phyloP scores from a whole-genome alignment of 1,140 invertebrate genomes.

The Trissolcus basalis region DNA sequence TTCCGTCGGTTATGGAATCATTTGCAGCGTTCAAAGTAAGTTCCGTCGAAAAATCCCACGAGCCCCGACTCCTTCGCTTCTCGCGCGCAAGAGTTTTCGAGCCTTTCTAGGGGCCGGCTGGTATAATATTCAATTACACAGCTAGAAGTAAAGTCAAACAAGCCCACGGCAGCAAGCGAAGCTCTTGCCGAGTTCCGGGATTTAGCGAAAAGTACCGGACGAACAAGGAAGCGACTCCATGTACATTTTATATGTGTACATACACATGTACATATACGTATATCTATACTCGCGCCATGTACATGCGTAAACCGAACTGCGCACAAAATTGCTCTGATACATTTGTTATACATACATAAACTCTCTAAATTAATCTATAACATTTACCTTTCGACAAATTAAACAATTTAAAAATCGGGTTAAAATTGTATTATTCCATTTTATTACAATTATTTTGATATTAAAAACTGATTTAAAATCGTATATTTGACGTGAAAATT shows the following conservation, averaged over 20 bases:
- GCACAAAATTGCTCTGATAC: conserved; percentile 14
- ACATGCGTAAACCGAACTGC: conserved; percentile 21
- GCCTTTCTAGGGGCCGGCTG: conserved; percentile 60
- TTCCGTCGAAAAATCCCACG: conserved; percentile 51
- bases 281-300: conserved; percentile 11
- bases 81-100: conserved; percentile 59
- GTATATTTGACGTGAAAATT: too few relatives aligned
- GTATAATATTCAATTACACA: conserved; percentile 68
- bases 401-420: too few relatives aligned
- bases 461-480: too few relatives aligned
- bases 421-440: too few relatives aligned
- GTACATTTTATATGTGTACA: conserved; percentile 41
- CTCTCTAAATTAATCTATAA: conserved; percentile 6
- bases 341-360: conserved; percentile 13
- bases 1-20: conserved; percentile 3
- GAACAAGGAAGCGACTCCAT: conserved; percentile 56
- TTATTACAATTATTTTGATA: too few relatives aligned
- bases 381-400: too few relatives aligned
- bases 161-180: conserved; percentile 58
- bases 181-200: conserved; percentile 52
- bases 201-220: conserved; percentile 55
- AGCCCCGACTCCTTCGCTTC: conserved; percentile 48
- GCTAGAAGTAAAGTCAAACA: conserved; percentile 67
- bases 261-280: conserved; percentile 10
- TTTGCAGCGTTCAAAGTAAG: conserved; percentile 28